These are phyloP conservation scores for Lasioglossum marginatum DNA, from an alignment of 2,888 invertebrate genomes.

Conservation along the genomic window DNA sequence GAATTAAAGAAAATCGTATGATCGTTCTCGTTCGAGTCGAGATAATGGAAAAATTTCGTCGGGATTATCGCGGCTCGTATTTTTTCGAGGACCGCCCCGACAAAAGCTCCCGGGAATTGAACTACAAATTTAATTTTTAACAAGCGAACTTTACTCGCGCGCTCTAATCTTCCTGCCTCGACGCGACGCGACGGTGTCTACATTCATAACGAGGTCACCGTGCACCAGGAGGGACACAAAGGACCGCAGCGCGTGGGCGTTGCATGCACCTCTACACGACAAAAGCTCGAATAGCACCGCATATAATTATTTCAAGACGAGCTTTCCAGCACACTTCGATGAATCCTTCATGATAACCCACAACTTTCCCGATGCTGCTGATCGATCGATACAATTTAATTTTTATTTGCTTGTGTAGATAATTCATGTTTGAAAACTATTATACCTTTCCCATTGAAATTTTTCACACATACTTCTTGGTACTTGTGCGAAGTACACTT, in stretches of 20 bases:
- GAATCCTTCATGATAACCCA: neutral
- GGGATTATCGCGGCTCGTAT: conserved; percentile 2
- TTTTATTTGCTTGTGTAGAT: neutral
- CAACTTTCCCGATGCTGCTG: neutral
- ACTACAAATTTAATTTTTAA: conserved; percentile 11
- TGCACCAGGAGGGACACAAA: conserved; percentile 11
- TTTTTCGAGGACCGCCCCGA: neutral
- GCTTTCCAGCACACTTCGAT: neutral
- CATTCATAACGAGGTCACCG: conserved; percentile 31
- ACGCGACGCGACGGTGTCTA: conserved; percentile 10
- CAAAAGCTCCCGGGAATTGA: conserved; percentile 8
- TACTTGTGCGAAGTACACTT: neutral
- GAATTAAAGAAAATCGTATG: neutral
- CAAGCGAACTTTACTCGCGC: neutral
- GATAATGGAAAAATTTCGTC: neutral
- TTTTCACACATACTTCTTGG: neutral
- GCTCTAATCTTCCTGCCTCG: conserved; percentile 2
- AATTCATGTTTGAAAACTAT: too few species aligned
- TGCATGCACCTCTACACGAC: neutral
- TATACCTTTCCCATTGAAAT: neutral
- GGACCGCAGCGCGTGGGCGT: neutral
- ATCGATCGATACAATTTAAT: neutral
- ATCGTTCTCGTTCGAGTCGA: neutral
- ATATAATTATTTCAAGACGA: neutral
- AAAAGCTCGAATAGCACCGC: neutral